phyloP scores from a whole-genome alignment of 2,113 vertebrate species.

The Rhinogobius similis region DNA sequence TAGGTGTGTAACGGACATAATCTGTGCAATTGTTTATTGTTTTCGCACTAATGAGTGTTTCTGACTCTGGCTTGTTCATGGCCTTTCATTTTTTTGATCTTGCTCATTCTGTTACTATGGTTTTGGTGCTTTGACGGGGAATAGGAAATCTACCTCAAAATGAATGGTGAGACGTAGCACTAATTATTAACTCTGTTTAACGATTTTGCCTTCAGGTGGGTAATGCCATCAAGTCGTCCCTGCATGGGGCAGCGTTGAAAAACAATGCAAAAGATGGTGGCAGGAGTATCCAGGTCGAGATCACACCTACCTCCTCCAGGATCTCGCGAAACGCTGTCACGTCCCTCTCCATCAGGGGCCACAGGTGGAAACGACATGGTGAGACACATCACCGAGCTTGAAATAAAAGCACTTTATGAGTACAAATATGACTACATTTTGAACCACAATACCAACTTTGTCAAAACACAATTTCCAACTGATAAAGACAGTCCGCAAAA shows the following conservation, averaged over 20 bases:
- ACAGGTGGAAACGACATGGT: conserved; percentile 99
- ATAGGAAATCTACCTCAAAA: not conserved
- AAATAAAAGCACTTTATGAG: not conserved
- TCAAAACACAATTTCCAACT: not conserved
- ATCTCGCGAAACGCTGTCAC: conserved; percentile 98
- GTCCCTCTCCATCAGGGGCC: conserved; percentile 95
- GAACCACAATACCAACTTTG: not conserved
- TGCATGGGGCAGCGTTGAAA: conserved; percentile 88
- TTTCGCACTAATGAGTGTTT: no score
- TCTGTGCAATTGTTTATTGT: no score
- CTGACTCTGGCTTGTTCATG: no score
- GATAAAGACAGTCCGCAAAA: conserved; percentile 34
- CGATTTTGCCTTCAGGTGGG: conserved; percentile 81
- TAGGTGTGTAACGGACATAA: conserved; percentile 12
- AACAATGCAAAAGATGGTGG: conserved; percentile 92
- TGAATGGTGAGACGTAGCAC: not conserved
- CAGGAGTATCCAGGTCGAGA: conserved; percentile 95
- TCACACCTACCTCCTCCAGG: conserved; percentile 93
- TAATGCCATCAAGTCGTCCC: conserved; percentile 95
- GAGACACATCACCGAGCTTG: conserved; percentile 57
- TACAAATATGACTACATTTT: not conserved
- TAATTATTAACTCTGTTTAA: not conserved
- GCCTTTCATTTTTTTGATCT: no score
- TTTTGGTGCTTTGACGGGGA: no score
- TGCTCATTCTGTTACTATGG: no score